phyloP scores from a whole-genome alignment of 2,797 vertebrate genomes.

The Rhinophrynus dorsalis region DNA sequence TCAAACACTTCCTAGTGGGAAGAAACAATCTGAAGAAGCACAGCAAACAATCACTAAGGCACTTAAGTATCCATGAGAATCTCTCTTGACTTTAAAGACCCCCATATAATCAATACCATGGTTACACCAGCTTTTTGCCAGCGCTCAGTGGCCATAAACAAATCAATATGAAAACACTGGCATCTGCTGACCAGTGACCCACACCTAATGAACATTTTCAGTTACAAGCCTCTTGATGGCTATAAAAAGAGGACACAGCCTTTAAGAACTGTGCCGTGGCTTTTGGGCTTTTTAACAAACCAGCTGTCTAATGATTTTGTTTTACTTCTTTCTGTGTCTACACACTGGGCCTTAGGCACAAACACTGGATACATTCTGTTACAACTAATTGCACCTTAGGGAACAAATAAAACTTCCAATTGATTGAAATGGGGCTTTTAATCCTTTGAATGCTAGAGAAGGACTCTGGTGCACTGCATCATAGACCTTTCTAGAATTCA shows the following conservation, averaged over 20 bases:
- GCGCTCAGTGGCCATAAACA: background rate
- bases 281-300: background rate
- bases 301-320: background rate
- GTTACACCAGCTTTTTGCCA: background rate
- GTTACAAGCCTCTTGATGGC: background rate
- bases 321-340: no score
- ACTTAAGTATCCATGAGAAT: background rate
- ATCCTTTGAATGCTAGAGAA: no score
- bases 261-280: background rate
- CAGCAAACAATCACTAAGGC: background rate
- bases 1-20: no score
- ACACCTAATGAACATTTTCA: background rate
- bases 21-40: background rate
- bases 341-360: no score
- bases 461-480: no score
- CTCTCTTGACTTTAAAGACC: background rate
- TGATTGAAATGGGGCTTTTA: no score
- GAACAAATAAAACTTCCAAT: no score
- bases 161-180: conserved; percentile 7
- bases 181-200: conserved; percentile 13
- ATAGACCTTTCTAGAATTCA: no score
- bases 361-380: no score
- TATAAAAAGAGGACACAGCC: conserved; percentile 17
- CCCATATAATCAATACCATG: background rate
- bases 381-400: no score